Base-by-base conservation (phyloP, 2,797 vertebrate genomes). In the Rhinichthys osculus region DNA sequence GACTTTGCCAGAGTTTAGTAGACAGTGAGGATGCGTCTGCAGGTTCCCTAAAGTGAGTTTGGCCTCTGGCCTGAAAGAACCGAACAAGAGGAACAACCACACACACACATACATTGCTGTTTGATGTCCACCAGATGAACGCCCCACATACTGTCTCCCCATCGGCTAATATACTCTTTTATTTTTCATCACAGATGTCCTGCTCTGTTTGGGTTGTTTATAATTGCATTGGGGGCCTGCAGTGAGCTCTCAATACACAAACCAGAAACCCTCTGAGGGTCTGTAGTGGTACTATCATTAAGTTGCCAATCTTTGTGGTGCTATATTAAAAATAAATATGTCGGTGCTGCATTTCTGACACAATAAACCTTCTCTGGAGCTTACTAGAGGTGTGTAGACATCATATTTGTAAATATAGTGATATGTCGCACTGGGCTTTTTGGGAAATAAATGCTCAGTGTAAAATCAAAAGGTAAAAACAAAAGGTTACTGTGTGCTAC, bases 191-290 rank as follows among this genome's bases (percentile, higher is more conserved):
- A 86, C 73, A 59, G 86, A 78, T 84, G 84, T 78, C 77, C 59
- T 44, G 76, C 84, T 72, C 77, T 62, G 52, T 84, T 88, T 84
- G 62, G 64, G 62, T 81, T 81, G 87, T 69, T 83, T 79, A 74
- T 88, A 88, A 86, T 88, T 88, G 87, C 87, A 88, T 69, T 64
- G 78, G 82, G 67, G 81, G 80, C 85, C 79, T 79, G 59, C 78
- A 76, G 70, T 82, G 83, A 81, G 54, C 33, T 66, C 57, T 80
- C 66, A n/a, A 17, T 73, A 73, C 84, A 80, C 54, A 80, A 57
- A 80, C n/a, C 54, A 73, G 27, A 72, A 80, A 35, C 67, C 73
- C 76, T 85, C 54, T 11, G 44, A 67, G 59, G 70, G 17, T 42
- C 79, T 67, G 70, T 74, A 87, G 77, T 67, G 87, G 30, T 40